Percentiles rank a stretch among this genome's conserved stretches.
Conservation (phyloP, 2,888 invertebrate genomes). For the Calameuta filiformis region DNA sequence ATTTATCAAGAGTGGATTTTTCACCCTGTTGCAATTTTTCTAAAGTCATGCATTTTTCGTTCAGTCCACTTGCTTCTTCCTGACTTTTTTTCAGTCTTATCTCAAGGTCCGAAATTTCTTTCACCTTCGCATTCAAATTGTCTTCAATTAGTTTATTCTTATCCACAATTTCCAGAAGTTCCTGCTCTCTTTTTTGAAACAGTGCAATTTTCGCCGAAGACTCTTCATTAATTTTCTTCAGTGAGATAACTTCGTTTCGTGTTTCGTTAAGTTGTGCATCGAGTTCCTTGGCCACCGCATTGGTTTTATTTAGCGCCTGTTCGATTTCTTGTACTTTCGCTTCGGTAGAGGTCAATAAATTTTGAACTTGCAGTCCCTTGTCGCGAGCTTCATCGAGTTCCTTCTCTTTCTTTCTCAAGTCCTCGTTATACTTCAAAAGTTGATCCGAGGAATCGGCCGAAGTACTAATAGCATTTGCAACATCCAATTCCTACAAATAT, state of each 20-base stretch:
- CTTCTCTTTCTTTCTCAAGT: slow-evolving; percentile 58
- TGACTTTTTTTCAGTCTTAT: slow-evolving; percentile 41
- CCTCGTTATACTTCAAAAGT: slow-evolving; percentile 61
- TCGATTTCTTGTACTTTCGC: slow-evolving; percentile 35
- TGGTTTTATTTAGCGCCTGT: slow-evolving; percentile 39
- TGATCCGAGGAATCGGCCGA: slow-evolving; percentile 71
- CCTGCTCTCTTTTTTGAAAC: slow-evolving; percentile 34
- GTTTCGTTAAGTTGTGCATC: slow-evolving; percentile 37
- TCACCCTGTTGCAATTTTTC: slow-evolving; percentile 68
- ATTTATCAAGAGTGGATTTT: slow-evolving; percentile 52
- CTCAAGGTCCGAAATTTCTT: slow-evolving; percentile 57
- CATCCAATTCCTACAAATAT: slow-evolving; percentile 68
- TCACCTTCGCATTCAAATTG: slow-evolving; percentile 65
- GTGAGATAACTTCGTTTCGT: slow-evolving; percentile 35
- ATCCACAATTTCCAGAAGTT: slow-evolving; percentile 29
- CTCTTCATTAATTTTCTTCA: slow-evolving; percentile 36
- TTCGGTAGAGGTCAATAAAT: slow-evolving; percentile 38
- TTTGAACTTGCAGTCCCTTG: slow-evolving; percentile 44
- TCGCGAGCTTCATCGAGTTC: slow-evolving; percentile 55
- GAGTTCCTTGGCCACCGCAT: slow-evolving; percentile 33
- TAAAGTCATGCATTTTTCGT: slow-evolving; percentile 59
- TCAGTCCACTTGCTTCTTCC: slow-evolving; percentile 29
- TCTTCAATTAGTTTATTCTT: slow-evolving; percentile 66
- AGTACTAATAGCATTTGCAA: slow-evolving; percentile 71
- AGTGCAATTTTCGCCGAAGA: slow-evolving; percentile 29